phyloP scores from a whole-genome alignment of 2,797 vertebrate species.

The Staurois parvus region DNA sequence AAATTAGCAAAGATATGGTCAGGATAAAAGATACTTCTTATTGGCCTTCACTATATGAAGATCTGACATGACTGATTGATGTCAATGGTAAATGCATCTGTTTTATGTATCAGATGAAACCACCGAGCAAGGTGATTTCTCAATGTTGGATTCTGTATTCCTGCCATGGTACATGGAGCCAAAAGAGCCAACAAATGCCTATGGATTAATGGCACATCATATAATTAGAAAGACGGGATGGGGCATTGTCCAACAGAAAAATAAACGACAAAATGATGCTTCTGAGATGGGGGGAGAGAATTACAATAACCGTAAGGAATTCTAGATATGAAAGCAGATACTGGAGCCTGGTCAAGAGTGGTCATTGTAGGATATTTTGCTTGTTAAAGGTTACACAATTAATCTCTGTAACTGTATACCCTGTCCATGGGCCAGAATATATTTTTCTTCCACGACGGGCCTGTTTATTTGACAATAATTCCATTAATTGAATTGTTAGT shows the following conservation, averaged over 20 bases:
- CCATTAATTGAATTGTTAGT: too few species aligned
- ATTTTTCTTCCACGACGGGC: too few species aligned
- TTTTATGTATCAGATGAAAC: not conserved
- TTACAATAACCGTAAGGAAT: constrained; percentile 25
- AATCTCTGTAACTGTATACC: constrained; percentile 8
- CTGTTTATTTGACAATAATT: too few species aligned
- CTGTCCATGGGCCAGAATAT: too few species aligned
- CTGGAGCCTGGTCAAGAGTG: not conserved
- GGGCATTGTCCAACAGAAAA: too few species aligned
- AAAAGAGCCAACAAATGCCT: not conserved
- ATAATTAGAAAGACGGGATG: too few species aligned
- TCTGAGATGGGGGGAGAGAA: not conserved
- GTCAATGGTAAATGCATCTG: not conserved
- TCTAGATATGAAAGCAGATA: constrained; percentile 22
- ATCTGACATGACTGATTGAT: constrained; percentile 16
- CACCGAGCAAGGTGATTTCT: not conserved
- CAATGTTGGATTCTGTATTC: not conserved
- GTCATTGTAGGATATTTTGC: constrained; percentile 4
- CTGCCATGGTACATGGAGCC: not conserved
- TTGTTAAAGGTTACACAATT: constrained; percentile 16
- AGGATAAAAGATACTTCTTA: not conserved
- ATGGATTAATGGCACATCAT: not conserved
- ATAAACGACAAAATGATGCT: too few species aligned
- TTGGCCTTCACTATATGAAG: not conserved
- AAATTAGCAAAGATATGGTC: not conserved